Percentiles rank a stretch among this genome's conserved stretches.
These are phyloP conservation scores for Sapayoa aenigma DNA, from an alignment of 2,113 vertebrate species.

Conservation along the genomic window DNA sequence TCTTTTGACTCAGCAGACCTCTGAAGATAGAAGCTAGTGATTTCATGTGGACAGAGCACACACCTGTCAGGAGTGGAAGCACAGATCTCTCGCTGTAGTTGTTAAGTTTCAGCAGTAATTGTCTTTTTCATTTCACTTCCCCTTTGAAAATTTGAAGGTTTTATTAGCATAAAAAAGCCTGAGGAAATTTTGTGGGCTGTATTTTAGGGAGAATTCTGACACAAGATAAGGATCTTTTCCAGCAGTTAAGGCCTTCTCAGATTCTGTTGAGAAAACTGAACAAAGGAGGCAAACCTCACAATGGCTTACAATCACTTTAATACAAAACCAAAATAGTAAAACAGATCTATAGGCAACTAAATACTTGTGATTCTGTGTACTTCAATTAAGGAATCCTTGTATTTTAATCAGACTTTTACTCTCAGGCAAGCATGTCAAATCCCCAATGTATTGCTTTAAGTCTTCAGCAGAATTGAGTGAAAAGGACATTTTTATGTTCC, in stretches of 20 bases:
- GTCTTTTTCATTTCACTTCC: constrained; percentile 1
- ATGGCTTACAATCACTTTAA: not conserved
- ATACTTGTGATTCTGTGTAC: not conserved
- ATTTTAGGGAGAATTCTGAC: constrained; percentile 7
- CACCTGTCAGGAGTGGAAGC: not conserved
- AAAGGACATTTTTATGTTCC: not conserved
- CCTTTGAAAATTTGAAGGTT: not conserved
- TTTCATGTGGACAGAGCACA: not conserved
- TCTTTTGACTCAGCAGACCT: not conserved
- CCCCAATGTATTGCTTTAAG: not conserved
- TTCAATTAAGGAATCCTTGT: not conserved
- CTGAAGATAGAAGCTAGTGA: not conserved
- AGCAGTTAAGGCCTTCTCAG: not conserved
- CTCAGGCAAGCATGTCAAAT: not conserved
- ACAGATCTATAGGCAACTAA: not conserved
- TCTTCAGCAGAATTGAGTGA: not conserved
- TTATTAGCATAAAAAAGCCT: constrained; percentile 42
- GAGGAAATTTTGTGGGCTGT: constrained; percentile 9
- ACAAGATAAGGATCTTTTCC: not conserved
- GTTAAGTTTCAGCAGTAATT: not conserved
- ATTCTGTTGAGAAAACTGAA: not conserved
- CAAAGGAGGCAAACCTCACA: not conserved
- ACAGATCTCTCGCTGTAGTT: not conserved
- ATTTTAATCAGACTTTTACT: not conserved
- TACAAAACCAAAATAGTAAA: not conserved